Percentiles rank a stretch among this genome's conserved stretches.
phyloP scores from a whole-genome alignment of 2,797 vertebrate species.

The Delichon dasypus region DNA sequence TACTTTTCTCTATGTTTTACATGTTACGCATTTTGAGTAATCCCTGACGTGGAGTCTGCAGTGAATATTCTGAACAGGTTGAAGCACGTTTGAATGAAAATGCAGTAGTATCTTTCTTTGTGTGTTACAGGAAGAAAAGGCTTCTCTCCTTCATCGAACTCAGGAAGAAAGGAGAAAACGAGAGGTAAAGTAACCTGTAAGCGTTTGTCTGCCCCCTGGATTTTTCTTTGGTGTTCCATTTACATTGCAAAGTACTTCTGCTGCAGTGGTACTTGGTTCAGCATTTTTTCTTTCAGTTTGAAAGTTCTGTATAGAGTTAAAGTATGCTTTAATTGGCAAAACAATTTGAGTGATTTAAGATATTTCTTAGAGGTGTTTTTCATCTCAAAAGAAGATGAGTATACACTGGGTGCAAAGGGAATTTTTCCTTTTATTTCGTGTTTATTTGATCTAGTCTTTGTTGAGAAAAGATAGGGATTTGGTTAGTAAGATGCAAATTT shows the following conservation, averaged over 20 bases:
- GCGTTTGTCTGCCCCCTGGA: not conserved
- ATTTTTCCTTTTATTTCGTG: not conserved
- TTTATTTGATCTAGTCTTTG: not conserved
- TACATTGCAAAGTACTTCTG: not conserved
- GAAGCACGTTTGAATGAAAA: not conserved
- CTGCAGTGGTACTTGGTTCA: not conserved
- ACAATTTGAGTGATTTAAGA: not conserved
- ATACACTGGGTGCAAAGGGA: not conserved
- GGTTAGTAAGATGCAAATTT: not conserved
- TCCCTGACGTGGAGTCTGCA: not conserved
- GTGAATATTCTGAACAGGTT: not conserved
- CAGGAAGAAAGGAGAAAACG: constrained; percentile 97
- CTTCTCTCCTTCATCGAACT: constrained; percentile 94
- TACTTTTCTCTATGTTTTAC: rapidly evolving
- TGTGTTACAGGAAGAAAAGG: constrained; percentile 90
- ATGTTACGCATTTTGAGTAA: rapidly evolving
- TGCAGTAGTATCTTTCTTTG: not conserved
- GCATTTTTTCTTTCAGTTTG: not conserved
- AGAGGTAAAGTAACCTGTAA: constrained; percentile 82
- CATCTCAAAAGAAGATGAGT: not conserved
- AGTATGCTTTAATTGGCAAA: not conserved
- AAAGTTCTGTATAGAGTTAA: not conserved
- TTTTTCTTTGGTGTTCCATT: not conserved
- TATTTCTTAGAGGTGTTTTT: not conserved
- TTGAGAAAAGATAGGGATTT: not conserved